Conservation (phyloP, 2,888 invertebrate species). For the Colostygia pectinataria region DNA sequence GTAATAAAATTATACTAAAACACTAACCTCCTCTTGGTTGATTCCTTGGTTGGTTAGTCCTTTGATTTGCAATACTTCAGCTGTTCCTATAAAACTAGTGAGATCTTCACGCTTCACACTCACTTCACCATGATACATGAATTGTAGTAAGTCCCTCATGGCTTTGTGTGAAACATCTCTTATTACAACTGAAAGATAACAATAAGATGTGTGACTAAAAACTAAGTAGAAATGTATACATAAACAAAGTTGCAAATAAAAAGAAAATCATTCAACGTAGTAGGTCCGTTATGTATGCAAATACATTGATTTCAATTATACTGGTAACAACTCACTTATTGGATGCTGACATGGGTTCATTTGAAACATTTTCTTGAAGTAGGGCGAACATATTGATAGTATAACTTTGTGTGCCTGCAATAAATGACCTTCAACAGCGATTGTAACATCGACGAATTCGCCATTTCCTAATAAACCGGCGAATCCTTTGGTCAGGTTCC, state of each 20-base stretch:
- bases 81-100: constrained; percentile 87
- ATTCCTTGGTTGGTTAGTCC: constrained; percentile 84
- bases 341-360: constrained; percentile 86
- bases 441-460: constrained; percentile 84
- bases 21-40: constrained; percentile 52
- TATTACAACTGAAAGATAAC: constrained; percentile 83
- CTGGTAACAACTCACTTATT: constrained; percentile 67
- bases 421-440: constrained; percentile 85
- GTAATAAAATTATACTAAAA: background rate
- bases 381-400: constrained; percentile 87
- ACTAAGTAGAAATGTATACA: no score
- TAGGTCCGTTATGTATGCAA: background rate
- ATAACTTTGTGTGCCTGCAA: constrained; percentile 88
- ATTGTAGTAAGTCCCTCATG: constrained; percentile 87
- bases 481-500: constrained; percentile 86
- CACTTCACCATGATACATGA: constrained; percentile 90
- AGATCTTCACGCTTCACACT: constrained; percentile 89
- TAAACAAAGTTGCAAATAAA: no score
- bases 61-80: constrained; percentile 88
- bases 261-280: no score
- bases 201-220: no score
- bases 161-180: constrained; percentile 88
- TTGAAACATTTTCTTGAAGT: constrained; percentile 87
- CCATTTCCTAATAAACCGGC: constrained; percentile 83
- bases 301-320: constrained; percentile 13